These are phyloP conservation scores for Prorops nasuta DNA, from an alignment of 1,140 invertebrate genomes.

Conservation along the genomic window DNA sequence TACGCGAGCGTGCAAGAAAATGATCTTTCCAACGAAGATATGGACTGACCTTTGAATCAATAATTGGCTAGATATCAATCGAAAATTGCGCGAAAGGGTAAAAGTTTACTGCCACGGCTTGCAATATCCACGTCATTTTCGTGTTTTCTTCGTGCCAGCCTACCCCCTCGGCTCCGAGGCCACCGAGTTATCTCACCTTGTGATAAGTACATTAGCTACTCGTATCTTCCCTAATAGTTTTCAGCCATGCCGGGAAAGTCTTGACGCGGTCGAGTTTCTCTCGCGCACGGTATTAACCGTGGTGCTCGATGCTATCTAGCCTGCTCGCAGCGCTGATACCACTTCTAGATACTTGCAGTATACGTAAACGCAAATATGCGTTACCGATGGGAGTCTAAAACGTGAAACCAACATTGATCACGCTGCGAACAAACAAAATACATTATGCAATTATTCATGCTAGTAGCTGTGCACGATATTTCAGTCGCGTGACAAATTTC, in stretches of 20 bases:
- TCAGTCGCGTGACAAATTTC: too few species aligned
- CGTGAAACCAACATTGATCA: too few species aligned
- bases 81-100: conserved; percentile 11
- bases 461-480: too few species aligned
- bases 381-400: too few species aligned
- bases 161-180: neutral
- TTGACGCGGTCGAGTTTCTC: conserved; percentile 18
- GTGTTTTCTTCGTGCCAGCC: neutral
- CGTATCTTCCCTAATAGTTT: conserved; percentile 34
- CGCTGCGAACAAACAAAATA: too few species aligned
- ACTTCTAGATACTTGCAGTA: neutral
- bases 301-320: conserved; percentile 19
- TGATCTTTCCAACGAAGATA: too few species aligned
- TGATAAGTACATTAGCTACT: conserved; percentile 33
- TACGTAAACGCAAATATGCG: too few species aligned
- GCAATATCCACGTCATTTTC: neutral
- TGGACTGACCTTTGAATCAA: conserved; percentile 9
- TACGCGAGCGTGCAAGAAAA: too few species aligned
- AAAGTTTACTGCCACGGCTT: conserved; percentile 2
- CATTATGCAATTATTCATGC: too few species aligned
- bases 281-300: conserved; percentile 1
- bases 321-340: conserved; percentile 2
- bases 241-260: conserved; percentile 22
- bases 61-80: conserved; percentile 12
- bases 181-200: conserved; percentile 24